Base-by-base conservation (phyloP, 2,888 invertebrate species). In the Rambutsinella grinnellia region DNA sequence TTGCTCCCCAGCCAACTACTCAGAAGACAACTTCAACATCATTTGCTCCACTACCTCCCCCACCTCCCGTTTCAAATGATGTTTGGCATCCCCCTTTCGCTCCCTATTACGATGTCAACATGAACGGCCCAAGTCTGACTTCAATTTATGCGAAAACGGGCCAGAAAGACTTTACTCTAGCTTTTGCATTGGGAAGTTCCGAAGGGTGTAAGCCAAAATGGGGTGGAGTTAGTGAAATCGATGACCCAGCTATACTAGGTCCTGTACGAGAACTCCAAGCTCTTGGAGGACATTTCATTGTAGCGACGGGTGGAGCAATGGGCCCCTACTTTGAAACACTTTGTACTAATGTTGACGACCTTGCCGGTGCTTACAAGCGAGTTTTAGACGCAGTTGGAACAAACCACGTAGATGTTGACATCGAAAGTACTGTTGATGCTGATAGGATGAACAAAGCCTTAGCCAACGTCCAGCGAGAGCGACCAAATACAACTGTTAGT, bases 281-380 rank as follows among this genome's bases (percentile, higher is more conserved):
- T 2, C 19, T 51, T 3, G 80, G 80, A 2, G 83, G 83, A 56
- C 62, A 78, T 57, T 58, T 83, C 36, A 82, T 83, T 21, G 76
- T 80, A 5, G 83, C 83, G 1, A 80, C 80, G 5, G 83, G 82
- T 3, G 82, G 82, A 0, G 82, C 82, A 3, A 67, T 79, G 46
- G 81, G 82, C 5, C 82, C 82, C 8, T 83, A 83, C 26, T 79
- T 83, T 46, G 83, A 83, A 51, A 79, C 79, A 19, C 53, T 82
- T 0, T 83, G 83, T 51, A 51, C 58, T 5, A 63, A 67, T 0
- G 62, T 67, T 0, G 79, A 79, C 8, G 53, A 51, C 0, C 63
- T 83, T 2, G 78, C 76, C 0, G 53, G 28, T 8, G 81, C 81
- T 6, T 83, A 83, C 74, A 81, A 78, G 51, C 69, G 46, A 6